Percentiles rank a stretch among this genome's conserved stretches.
Evolutionary conservation across 2,113 vertebrate genomes (phyloP).

Genomic region (Sinocyclocheilus maitianheensis): DNA sequence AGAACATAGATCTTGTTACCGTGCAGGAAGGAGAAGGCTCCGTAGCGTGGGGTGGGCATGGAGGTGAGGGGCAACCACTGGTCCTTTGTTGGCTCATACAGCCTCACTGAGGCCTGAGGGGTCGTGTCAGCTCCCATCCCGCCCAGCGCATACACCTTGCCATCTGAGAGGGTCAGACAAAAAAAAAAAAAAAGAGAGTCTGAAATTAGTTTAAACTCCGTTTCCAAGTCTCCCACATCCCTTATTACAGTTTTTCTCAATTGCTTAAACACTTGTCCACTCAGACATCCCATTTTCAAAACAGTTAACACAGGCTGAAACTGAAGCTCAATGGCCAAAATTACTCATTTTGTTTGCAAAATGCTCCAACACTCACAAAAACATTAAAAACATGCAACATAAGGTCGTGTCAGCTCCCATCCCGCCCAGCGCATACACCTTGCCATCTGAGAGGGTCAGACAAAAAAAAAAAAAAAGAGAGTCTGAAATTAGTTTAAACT

Average conservation of each 20-base stretch:
- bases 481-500: slow-evolving; percentile 9
- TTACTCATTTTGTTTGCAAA: too few species aligned
- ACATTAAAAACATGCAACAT: too few species aligned
- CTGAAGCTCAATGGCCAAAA: too few species aligned
- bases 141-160: slow-evolving; percentile 87
- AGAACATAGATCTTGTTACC: slow-evolving; percentile 92
- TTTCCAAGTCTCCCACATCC: background rate
- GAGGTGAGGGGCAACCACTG: slow-evolving; percentile 88
- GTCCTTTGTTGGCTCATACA: slow-evolving; percentile 88
- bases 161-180: slow-evolving; percentile 77
- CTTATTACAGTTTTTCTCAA: background rate
- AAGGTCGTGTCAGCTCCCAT: slow-evolving; percentile 91
- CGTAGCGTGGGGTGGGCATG: slow-evolving; percentile 96
- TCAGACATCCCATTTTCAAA: too few species aligned
- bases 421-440: slow-evolving; percentile 89
- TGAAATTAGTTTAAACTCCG: slow-evolving; percentile 3
- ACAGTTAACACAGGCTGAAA: too few species aligned
- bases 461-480: slow-evolving; percentile 27
- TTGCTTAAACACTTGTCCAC: too few species aligned
- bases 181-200: slow-evolving; percentile 43
- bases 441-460: slow-evolving; percentile 80
- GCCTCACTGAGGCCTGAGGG: slow-evolving; percentile 88
- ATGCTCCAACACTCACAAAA: too few species aligned
- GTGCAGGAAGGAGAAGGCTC: slow-evolving; percentile 85
- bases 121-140: slow-evolving; percentile 93